A percentile compares a stretch with the other conserved stretches of the same genome.
Conservation (phyloP, 1,140 invertebrate genomes). For the Achatina immaculata region DNA sequence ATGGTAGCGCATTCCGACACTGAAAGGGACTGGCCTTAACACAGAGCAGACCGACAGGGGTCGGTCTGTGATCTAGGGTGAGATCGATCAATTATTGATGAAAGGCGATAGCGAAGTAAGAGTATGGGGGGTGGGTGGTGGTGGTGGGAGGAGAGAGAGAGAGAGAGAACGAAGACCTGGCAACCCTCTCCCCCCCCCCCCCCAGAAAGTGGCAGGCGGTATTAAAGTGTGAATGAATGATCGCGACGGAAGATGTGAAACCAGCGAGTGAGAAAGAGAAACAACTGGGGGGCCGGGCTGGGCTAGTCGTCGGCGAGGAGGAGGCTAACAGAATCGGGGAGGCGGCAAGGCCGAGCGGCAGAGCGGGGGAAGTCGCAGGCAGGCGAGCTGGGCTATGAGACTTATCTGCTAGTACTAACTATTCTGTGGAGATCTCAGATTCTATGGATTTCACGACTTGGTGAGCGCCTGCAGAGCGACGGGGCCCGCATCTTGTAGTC, state of each 20-base stretch:
- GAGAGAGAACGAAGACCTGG: not conserved
- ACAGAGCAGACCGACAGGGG: no score
- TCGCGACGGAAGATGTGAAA: not conserved
- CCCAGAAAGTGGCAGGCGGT: not conserved
- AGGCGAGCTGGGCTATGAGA: not conserved
- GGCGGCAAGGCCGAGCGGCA: not conserved
- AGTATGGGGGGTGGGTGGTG: no score
- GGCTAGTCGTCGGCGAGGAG: not conserved
- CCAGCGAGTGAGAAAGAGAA: not conserved
- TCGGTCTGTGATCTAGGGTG: not conserved
- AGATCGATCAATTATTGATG: slow-evolving; percentile 1
- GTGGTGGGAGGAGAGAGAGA: no score
- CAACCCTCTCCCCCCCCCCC: no score
- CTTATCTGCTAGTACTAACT: not conserved
- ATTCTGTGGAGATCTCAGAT: not conserved
- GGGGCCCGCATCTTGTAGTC: not conserved
- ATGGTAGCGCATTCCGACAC: no score
- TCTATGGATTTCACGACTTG: not conserved
- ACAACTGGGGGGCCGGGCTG: no score
- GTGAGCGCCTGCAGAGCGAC: not conserved
- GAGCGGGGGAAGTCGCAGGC: not conserved
- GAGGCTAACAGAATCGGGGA: not conserved
- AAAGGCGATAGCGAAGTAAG: not conserved
- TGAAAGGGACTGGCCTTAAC: no score
- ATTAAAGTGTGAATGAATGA: not conserved